Evolutionary conservation across 30 jellyfish, hydroid and myxozoan species (phyloP).

Genomic region (Pelagia noctiluca): DNA sequence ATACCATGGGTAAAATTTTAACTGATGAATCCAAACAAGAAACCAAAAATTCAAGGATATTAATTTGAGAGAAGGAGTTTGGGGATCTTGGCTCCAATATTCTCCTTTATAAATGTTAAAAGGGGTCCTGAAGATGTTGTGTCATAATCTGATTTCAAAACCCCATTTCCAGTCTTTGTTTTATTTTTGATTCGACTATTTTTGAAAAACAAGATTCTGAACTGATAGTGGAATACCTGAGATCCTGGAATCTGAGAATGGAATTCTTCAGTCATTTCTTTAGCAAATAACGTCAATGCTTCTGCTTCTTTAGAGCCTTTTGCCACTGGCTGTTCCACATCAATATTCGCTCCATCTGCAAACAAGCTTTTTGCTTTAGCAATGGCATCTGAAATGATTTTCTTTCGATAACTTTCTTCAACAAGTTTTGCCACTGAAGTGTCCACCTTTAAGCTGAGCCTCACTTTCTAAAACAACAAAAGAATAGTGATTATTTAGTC

Average conservation of each 20-base stretch:
- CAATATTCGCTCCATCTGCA: conserved; percentile 86
- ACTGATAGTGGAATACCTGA: too few species aligned
- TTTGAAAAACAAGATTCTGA: too few species aligned
- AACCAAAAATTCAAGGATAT: too few species aligned
- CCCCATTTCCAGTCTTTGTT: too few species aligned
- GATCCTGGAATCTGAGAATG: conserved; percentile 69
- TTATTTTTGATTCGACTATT: too few species aligned
- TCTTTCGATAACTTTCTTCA: conserved; percentile 48
- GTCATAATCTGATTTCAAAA: too few species aligned
- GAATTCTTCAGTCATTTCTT: conserved; percentile 51
- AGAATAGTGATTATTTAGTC: not conserved
- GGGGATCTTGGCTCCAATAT: too few species aligned
- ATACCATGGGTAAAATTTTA: too few species aligned
- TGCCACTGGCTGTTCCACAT: conserved; percentile 64
- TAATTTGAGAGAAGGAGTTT: too few species aligned
- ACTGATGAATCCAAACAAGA: too few species aligned
- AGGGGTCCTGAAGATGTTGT: too few species aligned
- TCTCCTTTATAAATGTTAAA: too few species aligned
- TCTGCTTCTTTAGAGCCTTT: conserved; percentile 56
- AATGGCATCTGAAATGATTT: conserved; percentile 42
- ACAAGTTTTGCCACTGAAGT: conserved; percentile 62
- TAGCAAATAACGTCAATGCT: conserved; percentile 55
- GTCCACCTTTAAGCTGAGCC: conserved; percentile 50
- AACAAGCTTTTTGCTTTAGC: conserved; percentile 13
- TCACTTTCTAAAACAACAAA: conserved; percentile 36